Percentiles rank a stretch among this genome's conserved stretches.
These are phyloP conservation scores for Seira ritae DNA, from an alignment of 2,888 invertebrate genomes.

Conservation along the genomic window DNA sequence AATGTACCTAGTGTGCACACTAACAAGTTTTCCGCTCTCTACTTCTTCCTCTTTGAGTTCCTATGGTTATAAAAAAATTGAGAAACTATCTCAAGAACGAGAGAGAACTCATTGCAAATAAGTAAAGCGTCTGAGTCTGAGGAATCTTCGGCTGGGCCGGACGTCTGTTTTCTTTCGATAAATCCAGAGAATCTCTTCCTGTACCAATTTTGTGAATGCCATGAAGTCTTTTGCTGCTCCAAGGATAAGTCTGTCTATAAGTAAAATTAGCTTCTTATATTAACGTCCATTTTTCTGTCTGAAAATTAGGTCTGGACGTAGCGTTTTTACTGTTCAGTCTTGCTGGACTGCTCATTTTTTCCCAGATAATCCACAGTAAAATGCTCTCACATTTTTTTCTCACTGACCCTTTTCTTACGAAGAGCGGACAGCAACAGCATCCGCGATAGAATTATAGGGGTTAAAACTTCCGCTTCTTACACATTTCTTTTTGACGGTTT, in stretches of 20 bases:
- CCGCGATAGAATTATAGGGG: slow-evolving; percentile 26
- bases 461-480: slow-evolving; percentile 43
- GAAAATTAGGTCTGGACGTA: too few relatives aligned
- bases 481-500: slow-evolving; percentile 22
- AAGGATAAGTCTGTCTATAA: not conserved
- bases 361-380: not conserved
- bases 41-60: too few relatives aligned
- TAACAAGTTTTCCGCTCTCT: too few relatives aligned
- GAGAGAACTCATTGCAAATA: too few relatives aligned
- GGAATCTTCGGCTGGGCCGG: not conserved
- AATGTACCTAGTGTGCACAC: too few relatives aligned
- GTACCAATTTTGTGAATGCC: not conserved
- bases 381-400: not conserved
- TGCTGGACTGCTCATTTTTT: not conserved
- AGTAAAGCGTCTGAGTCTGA: too few relatives aligned
- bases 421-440: slow-evolving; percentile 21
- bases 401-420: slow-evolving; percentile 38
- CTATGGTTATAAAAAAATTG: too few relatives aligned
- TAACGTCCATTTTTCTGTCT: not conserved
- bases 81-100: too few relatives aligned
- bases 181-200: too few relatives aligned
- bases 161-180: not conserved
- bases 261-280: slow-evolving; percentile 3
- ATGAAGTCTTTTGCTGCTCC: not conserved
- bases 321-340: too few relatives aligned